Conservation (phyloP, 2,797 vertebrate species). For the Kryptopterus vitreolus region DNA sequence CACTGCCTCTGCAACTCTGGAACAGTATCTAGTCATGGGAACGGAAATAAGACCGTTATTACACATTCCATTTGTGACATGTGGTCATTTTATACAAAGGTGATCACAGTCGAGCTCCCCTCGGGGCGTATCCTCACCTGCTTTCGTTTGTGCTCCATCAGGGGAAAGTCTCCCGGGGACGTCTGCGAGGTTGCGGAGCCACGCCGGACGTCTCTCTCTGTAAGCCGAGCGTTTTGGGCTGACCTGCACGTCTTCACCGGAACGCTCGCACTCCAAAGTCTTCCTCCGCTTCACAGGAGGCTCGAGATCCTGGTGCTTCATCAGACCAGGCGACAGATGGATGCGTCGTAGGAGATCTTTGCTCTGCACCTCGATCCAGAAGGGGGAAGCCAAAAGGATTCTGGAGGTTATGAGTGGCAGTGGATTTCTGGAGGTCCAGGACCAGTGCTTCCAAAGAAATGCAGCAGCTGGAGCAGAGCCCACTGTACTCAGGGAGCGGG, state of each 20-base stretch:
- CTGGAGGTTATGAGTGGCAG: not conserved
- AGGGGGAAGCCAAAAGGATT: not conserved
- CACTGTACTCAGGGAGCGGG: slow-evolving; percentile 75
- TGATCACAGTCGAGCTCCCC: too few relatives aligned
- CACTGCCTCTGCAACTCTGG: slow-evolving; percentile 80
- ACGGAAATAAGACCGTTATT: too few relatives aligned
- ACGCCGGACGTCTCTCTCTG: not conserved
- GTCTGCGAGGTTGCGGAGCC: not conserved
- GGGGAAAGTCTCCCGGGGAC: not conserved
- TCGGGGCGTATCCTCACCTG: slow-evolving; percentile 39
- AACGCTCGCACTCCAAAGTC: not conserved
- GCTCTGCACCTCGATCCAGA: not conserved
- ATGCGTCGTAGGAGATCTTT: not conserved
- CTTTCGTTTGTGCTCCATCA: not conserved
- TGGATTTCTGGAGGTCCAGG: slow-evolving; percentile 48
- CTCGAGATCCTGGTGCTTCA: slow-evolving; percentile 7
- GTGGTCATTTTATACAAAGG: too few relatives aligned
- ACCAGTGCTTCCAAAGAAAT: slow-evolving; percentile 12
- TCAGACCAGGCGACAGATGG: not conserved
- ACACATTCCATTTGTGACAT: too few relatives aligned
- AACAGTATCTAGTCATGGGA: not conserved
- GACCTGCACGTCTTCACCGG: not conserved
- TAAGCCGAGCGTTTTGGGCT: not conserved
- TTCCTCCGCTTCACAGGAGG: slow-evolving; percentile 13
- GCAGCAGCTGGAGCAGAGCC: slow-evolving; percentile 64